Evolutionary conservation across 1,140 invertebrate genomes (phyloP).

Genomic region (Heterodera carotae): DNA sequence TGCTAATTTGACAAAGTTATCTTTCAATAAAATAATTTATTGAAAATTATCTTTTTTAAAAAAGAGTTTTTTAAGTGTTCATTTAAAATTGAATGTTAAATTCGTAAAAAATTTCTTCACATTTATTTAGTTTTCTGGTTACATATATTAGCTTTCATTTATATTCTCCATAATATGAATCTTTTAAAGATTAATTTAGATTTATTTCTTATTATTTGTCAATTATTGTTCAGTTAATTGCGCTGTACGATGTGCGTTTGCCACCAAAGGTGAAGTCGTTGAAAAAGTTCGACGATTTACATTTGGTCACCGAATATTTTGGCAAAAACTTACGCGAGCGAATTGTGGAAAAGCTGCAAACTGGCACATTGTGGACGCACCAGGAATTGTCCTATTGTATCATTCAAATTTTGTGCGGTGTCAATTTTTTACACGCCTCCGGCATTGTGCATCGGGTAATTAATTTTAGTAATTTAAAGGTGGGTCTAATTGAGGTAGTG

Average conservation of each 20-base stretch:
- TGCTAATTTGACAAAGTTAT: too few relatives aligned
- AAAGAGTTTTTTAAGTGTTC: too few relatives aligned
- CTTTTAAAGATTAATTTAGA: too few relatives aligned
- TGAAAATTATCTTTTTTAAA: too few relatives aligned
- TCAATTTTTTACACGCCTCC: slow-evolving; percentile 22
- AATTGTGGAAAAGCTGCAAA: slow-evolving; percentile 22
- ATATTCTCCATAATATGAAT: too few relatives aligned
- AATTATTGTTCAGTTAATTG: slow-evolving; percentile 14
- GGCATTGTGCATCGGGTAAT: slow-evolving; percentile 30
- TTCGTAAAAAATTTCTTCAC: too few relatives aligned
- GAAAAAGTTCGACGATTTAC: slow-evolving; percentile 29
- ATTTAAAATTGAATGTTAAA: too few relatives aligned
- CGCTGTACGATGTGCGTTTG: slow-evolving; percentile 23
- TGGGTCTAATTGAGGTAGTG: too few relatives aligned
- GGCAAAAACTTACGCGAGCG: slow-evolving; percentile 23
- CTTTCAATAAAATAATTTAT: too few relatives aligned
- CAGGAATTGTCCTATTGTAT: slow-evolving; percentile 30
- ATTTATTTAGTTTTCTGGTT: too few relatives aligned
- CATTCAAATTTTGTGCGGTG: slow-evolving; percentile 32
- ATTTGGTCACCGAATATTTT: slow-evolving; percentile 31
- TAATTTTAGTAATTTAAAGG: neutral
- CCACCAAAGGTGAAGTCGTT: slow-evolving; percentile 23
- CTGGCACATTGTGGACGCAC: slow-evolving; percentile 19
- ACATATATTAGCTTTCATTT: too few relatives aligned
- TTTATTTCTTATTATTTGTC: too few relatives aligned